Percentiles rank a stretch among this genome's conserved stretches.
phyloP scores from a whole-genome alignment of 1,140 invertebrate genomes.

The Saccostrea cuccullata region DNA sequence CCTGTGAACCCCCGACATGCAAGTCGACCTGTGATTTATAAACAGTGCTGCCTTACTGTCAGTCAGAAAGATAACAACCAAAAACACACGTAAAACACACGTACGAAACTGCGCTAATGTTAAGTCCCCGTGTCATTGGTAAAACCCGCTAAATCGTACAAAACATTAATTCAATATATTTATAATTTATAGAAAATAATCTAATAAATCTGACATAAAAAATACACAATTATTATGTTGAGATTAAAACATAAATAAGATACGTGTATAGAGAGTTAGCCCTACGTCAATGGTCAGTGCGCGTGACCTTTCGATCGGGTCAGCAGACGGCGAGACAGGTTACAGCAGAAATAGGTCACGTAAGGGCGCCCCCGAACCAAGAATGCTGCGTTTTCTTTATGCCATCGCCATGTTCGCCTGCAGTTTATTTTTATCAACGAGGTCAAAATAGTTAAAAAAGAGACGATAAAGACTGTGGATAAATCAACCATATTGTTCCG shows the following conservation, averaged over 20 bases:
- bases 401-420: slow-evolving; percentile 21
- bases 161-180: too few species aligned
- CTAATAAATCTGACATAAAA: too few species aligned
- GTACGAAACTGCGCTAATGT: too few species aligned
- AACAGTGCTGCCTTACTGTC: neutral
- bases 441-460: slow-evolving; percentile 3
- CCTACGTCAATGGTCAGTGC: neutral
- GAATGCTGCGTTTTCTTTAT: slow-evolving; percentile 21
- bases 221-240: too few species aligned
- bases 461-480: neutral
- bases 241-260: too few species aligned
- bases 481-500: neutral
- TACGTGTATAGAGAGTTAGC: neutral
- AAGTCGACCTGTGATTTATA: slow-evolving; percentile 12
- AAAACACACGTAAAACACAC: too few species aligned
- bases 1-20: slow-evolving; percentile 2
- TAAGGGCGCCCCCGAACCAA: neutral
- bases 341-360: slow-evolving; percentile 15
- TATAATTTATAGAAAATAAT: too few species aligned
- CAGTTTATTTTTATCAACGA: slow-evolving; percentile 32
- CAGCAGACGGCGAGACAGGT: slow-evolving; percentile 27
- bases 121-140: too few species aligned
- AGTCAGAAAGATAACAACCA: neutral
- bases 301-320: slow-evolving; percentile 1
- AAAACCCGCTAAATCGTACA: too few species aligned